Evolutionary conservation across 2,113 vertebrate genomes (phyloP), one percentile per base, ranked within the genome.

Genomic region (Gadus macrocephalus): DNA sequence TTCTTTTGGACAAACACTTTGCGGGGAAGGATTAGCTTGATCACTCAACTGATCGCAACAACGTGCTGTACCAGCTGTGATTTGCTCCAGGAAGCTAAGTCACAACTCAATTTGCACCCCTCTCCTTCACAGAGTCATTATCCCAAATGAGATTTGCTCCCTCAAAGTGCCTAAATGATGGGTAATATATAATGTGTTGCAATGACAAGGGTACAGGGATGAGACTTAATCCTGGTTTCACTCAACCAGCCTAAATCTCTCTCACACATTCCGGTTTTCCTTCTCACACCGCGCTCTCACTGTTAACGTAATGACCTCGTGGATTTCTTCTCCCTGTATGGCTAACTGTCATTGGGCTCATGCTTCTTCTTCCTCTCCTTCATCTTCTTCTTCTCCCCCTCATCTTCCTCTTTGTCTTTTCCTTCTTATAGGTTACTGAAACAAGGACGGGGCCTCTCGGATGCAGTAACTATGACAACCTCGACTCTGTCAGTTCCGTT

Each of bases 401-500:
- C 4, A 4, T 17, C 55, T 56, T 17, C 55, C 14, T 56, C 55
- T 15, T 17, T 69, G 72, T 61, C 72, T 81, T 77, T 77, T 68
- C 56, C 64, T 86, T 77, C 71, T 79, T 84, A 63, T 81, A 94
- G 93, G 93, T 94, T 89, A 93, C 91, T 42, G 93, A 94, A 91
- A 94, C 93, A 86, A 92, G 93, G 86, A 94, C 92, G 56, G 93
- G 93, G 64, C 93, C 93, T 83, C 90, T 94, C 19, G 93, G 93
- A 90, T 94, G 93, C 90, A 93, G 92, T 92, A 93, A 93, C 91
- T 94, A 94, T 91, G 93, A 94, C 91, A 94, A 94, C 90, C 92
- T 94, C 65, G 93, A 94, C 87, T 93, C 92, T 85, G 93, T 94
- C 91, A 94, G 92, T 85, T 94, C 93, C 60, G 93, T 94, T 90